These are phyloP conservation scores for Pterois miles DNA, from an alignment of 2,797 vertebrate genomes.

Conservation along the genomic window DNA sequence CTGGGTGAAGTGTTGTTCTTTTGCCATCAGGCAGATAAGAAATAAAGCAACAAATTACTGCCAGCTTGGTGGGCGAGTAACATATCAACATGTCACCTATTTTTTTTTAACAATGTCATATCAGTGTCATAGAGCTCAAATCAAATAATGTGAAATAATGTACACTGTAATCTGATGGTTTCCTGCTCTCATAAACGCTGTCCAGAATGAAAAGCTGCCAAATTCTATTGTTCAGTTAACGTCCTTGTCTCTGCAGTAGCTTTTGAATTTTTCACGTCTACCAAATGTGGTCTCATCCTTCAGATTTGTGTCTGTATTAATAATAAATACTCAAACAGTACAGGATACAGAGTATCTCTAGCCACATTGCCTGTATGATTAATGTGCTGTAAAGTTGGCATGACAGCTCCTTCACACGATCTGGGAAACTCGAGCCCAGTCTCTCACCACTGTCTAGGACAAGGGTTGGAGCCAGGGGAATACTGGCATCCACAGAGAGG, in stretches of 20 bases:
- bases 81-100: neutral
- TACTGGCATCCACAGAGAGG: slow-evolving; percentile 17
- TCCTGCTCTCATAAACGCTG: neutral
- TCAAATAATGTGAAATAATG: neutral
- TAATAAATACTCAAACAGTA: slow-evolving; percentile 63
- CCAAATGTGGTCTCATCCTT: slow-evolving; percentile 57
- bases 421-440: slow-evolving; percentile 53
- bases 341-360: slow-evolving; percentile 62
- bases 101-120: neutral
- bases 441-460: slow-evolving; percentile 53
- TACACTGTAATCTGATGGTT: neutral
- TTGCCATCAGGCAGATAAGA: neutral
- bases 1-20: slow-evolving; percentile 33
- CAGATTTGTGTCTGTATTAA: slow-evolving; percentile 71
- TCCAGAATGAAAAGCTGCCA: slow-evolving; percentile 7
- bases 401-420: slow-evolving; percentile 74
- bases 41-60: neutral
- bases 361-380: slow-evolving; percentile 69
- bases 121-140: neutral
- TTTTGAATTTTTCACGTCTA: slow-evolving; percentile 59
- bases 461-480: slow-evolving; percentile 20
- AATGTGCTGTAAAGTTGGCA: slow-evolving; percentile 71
- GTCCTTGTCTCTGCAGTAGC: slow-evolving; percentile 44
- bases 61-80: neutral
- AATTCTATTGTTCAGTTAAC: slow-evolving; percentile 18